phyloP scores from a whole-genome alignment of 1,140 invertebrate genomes.

The Microvelia longipes region DNA sequence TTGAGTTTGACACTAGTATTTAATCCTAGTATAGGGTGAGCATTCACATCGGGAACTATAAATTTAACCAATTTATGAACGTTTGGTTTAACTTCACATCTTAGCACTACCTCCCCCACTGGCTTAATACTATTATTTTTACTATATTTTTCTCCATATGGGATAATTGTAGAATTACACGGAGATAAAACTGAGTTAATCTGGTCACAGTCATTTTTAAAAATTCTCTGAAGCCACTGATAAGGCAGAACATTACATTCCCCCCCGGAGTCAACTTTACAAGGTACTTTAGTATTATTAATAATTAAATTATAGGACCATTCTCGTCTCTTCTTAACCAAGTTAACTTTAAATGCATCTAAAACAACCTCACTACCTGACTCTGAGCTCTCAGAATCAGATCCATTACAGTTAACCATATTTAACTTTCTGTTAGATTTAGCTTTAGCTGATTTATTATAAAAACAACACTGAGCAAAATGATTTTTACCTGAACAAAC shows the following conservation, averaged over 20 bases:
- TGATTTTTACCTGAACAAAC: not conserved
- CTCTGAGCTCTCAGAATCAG: not conserved
- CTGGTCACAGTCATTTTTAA: not conserved
- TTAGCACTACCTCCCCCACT: not conserved
- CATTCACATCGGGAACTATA: not conserved
- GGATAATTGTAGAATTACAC: not conserved
- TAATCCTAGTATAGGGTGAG: not conserved
- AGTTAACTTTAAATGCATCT: not conserved
- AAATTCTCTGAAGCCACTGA: not conserved
- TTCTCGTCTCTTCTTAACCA: not conserved
- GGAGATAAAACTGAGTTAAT: not conserved
- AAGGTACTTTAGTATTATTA: not conserved
- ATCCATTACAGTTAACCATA: not conserved
- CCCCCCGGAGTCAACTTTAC: not conserved
- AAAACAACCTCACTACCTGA: not conserved
- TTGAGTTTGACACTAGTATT: not conserved
- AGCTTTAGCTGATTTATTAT: not conserved
- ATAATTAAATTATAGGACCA: not conserved
- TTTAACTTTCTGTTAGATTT: not conserved
- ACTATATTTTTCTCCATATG: not conserved
- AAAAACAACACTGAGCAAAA: not conserved
- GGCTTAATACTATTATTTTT: not conserved
- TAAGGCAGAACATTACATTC: not conserved
- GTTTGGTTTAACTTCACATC: not conserved
- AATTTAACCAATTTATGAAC: not conserved